Conservation (phyloP, 2,888 invertebrate genomes). For the Sminthurinus aureus region DNA sequence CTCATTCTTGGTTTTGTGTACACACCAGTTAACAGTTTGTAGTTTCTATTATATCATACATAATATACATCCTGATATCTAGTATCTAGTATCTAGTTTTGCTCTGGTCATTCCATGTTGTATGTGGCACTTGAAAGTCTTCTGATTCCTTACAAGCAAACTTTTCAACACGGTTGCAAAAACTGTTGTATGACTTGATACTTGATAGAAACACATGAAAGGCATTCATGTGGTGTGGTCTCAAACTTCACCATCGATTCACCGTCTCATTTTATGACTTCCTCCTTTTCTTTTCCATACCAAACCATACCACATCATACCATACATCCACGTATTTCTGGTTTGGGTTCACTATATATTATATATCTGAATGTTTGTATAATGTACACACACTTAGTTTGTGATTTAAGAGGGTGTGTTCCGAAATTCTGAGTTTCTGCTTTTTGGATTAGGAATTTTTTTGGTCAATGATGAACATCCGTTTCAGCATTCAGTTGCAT, state of each 20-base stretch:
- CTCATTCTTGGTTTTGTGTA: background rate
- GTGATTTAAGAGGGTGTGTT: no score
- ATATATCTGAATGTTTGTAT: background rate
- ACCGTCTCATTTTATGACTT: conserved; percentile 24
- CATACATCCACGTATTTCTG: no score
- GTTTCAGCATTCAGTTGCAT: background rate
- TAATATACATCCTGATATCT: background rate
- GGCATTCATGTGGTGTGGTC: background rate
- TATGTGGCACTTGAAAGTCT: background rate
- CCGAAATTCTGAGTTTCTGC: background rate
- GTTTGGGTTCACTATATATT: no score
- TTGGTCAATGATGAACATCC: background rate
- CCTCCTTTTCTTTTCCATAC: conserved; percentile 5
- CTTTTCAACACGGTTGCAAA: conserved; percentile 6
- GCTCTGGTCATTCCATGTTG: background rate
- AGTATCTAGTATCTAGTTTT: no score
- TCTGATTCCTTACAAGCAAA: conserved; percentile 21
- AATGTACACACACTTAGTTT: no score
- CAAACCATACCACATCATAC: no score
- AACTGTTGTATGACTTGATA: background rate
- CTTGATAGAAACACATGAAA: conserved; percentile 4
- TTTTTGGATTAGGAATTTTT: background rate
- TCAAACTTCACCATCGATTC: conserved; percentile 11
- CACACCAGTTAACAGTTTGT: background rate
- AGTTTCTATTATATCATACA: background rate